Evolutionary conservation across 2,113 vertebrate species (phyloP), one percentile per base, ranked within the genome.

Genomic region (Equus quagga): DNA sequence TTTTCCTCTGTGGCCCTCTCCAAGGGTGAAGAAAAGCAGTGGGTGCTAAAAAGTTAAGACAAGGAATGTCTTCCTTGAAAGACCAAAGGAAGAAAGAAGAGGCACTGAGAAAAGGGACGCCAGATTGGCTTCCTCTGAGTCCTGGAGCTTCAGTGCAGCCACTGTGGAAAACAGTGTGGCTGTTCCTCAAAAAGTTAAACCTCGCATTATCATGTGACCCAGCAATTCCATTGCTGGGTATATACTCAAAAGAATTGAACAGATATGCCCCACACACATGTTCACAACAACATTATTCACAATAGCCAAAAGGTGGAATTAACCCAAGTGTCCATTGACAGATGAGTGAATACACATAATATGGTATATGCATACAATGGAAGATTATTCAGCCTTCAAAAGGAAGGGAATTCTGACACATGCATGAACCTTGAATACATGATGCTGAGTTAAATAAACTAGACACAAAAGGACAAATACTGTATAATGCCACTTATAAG

Each of bases 301-400:
- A 28, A 31, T 4, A 72, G 19, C 28, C 31, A 41, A 67, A 31
- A 17, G 17, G 51, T 31, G 6, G 24, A 46, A 46, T 18, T 31
- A 54, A 62, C 5, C 8, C 31, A 15, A 26, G 36, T 1, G 28
- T 18, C 49, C n/a, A 28, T 7, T 0, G 24, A 26, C 18, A 72
- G 46, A 21, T 24, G 44, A 54, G 24, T 5, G 7, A 6, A 49
- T 18, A 15, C n/a, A 76, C 41, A 24, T 11, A 24, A 17, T 4
- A 15, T 14, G 0, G 0, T 36, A 5, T 26, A 7, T 44, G 3
- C 36, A 6, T 13, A n/a, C 2, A 8, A 18, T 41, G 17, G 56
- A 36, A 21, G 56, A 62, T 26, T 49, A 26, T 33, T 86, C 11
- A 1, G 31, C 18, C 36, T 14, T 28, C 12, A 70, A 87, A 65